Evolutionary conservation across 2,888 invertebrate genomes (phyloP), one percentile per base, ranked within the genome.

Genomic region (Aspidiotus rigidus): DNA sequence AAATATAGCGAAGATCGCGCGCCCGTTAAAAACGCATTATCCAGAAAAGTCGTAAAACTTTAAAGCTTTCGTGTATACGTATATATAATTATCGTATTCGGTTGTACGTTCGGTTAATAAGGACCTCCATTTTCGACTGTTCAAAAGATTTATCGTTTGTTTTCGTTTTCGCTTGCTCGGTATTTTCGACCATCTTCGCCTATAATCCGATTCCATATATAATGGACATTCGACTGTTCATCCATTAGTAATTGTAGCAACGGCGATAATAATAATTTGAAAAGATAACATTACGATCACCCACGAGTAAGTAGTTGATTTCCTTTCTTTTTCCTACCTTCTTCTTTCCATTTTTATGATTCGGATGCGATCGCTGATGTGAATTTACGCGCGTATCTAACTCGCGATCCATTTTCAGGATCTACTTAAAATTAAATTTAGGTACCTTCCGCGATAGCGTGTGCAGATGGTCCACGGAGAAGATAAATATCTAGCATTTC

Each of bases 211-310:
- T 28, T 28, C 28, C 28, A 49, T 42, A 40, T 59, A 60, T 67
- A 67, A 67, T 67, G 67, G 60, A 67, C 41, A 49, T 28, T 17
- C 10, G 44, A 42, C 28, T 67, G 59, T 60, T 67, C 44, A 67
- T 67, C 67, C 67, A 67, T 67, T 67, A 59, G 67, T 67, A 67
- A 67, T 67, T 67, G 67, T 67, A 67, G 67, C 67, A 67, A 59
- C 60, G 60, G 67, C 28, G 28, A 28, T 67, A 67, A 67, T 67
- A 49, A 59, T 59, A 28, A 28, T 59, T 67, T 56, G 56, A 44
- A 60, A 60, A 67, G 67, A 67, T 67, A 67, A 60, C 49, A 42
- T 66, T 66, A 59, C 53, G 67, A 60, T 67, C 67, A 67, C 67
- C 67, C 67, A 67, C 67, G 60, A 67, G 42, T 67, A 67, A 49